Evolutionary conservation across 2,113 vertebrate species (phyloP).

Genomic region (Toxotes chatareus): DNA sequence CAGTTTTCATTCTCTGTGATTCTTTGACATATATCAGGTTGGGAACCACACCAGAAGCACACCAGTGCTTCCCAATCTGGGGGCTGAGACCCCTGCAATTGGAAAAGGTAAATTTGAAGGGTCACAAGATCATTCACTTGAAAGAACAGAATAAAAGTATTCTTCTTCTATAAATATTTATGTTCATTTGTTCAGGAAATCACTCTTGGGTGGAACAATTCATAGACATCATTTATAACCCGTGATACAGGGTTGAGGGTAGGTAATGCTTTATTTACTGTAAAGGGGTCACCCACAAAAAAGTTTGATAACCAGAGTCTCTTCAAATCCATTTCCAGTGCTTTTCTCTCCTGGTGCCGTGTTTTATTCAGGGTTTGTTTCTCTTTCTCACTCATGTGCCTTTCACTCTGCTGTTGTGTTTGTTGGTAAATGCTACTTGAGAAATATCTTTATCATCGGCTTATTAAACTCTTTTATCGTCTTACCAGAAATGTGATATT

Average conservation of each 20-base stretch:
- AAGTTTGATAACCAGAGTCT: neutral
- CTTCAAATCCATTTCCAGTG: neutral
- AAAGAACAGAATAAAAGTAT: neutral
- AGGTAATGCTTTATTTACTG: neutral
- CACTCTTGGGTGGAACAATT: neutral
- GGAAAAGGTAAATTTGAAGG: neutral
- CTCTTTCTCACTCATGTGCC: constrained; percentile 64
- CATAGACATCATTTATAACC: neutral
- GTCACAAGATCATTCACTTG: neutral
- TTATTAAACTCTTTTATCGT: neutral
- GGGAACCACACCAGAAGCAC: too few species aligned
- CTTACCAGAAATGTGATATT: neutral
- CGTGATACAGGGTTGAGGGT: too few species aligned
- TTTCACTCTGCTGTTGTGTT: constrained; percentile 53
- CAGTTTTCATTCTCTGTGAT: neutral
- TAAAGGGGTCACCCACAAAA: neutral
- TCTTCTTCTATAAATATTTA: neutral
- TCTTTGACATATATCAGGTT: neutral
- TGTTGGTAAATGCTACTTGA: neutral
- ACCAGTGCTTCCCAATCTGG: neutral
- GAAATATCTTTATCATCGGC: neutral
- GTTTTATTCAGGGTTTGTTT: constrained; percentile 42
- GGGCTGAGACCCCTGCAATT: too few species aligned
- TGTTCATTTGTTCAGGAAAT: neutral
- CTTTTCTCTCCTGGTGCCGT: neutral